Evolutionary conservation across 2,888 invertebrate genomes (phyloP).

Genomic region (Mythimna lalbum): DNA sequence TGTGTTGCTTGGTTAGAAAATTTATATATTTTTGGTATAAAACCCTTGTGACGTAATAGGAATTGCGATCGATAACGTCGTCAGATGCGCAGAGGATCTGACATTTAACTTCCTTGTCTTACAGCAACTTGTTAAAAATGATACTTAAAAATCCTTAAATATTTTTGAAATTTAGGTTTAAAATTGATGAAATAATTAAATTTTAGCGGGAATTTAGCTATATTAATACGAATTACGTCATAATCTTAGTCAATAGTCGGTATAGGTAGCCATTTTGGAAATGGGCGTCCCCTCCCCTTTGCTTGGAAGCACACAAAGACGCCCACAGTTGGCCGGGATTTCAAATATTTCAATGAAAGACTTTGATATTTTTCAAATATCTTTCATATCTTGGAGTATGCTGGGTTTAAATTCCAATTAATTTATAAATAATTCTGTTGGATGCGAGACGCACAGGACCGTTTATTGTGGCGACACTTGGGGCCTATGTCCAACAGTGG

Average conservation of each 20-base stretch:
- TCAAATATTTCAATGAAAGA: neutral
- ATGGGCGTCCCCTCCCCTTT: constrained; percentile 75
- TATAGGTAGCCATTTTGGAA: constrained; percentile 82
- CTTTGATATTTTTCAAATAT: neutral
- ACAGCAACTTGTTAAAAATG: constrained; percentile 7
- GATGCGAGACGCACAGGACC: no score
- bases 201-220: constrained; percentile 15
- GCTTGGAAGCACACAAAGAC: constrained; percentile 44
- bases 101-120: constrained; percentile 26
- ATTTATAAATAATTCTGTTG: no score
- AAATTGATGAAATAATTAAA: constrained; percentile 1
- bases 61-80: constrained; percentile 34
- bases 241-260: constrained; percentile 29
- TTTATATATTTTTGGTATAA: neutral
- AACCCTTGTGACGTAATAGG: constrained; percentile 31
- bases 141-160: neutral
- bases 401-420: no score
- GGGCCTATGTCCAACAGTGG: no score
- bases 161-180: neutral
- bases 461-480: no score
- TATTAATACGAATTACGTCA: constrained; percentile 70
- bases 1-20: constrained; percentile 32
- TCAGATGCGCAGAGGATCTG: constrained; percentile 38
- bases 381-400: neutral
- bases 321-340: constrained; percentile 29